Percentiles rank a stretch among this genome's conserved stretches.
Conservation (phyloP, 2,113 vertebrate genomes). For the cat (Felis catus) region F.catus_Fca126_mat1.0 CM031413.1:91700001-91700500, state of each 20-base stretch:
- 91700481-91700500: neutral
- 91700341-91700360: neutral
- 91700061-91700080: no score
- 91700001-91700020: no score
- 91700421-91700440: neutral
- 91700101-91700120: no score
- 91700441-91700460: neutral
- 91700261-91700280: neutral
- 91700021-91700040: no score
- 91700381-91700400: neutral
- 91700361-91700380: neutral
- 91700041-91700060: no score
- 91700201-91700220: neutral
- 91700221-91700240: neutral
- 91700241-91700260: neutral
- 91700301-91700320: slow-evolving; percentile 20
- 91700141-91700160: neutral
- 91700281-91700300: neutral
- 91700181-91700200: neutral
- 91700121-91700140: neutral
- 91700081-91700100: no score
- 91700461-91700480: neutral
- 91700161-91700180: neutral
- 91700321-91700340: neutral
- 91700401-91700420: neutral